Evolutionary conservation across 2,888 invertebrate species (phyloP), one percentile per base, ranked within the genome.

Genomic region (Conops quadrifasciatus): DNA sequence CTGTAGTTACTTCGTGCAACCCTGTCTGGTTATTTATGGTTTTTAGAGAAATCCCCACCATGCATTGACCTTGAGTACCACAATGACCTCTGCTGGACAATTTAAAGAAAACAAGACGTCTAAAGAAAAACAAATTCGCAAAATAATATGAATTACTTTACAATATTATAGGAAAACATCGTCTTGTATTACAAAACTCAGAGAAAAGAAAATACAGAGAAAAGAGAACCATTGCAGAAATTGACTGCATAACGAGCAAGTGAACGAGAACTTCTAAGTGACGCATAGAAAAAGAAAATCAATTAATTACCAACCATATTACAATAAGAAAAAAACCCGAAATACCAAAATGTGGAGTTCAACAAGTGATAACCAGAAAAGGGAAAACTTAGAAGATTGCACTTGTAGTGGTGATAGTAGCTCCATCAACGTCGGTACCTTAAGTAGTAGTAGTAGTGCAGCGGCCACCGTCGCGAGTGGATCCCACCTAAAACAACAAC

Each of bases 301-400:
- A 15, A 58, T 53, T 1, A 53, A 53, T 26, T 24, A 26, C 2
- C 26, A 53, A 71, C 51, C 66, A 71, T 59, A 19, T 69, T 58
- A 47, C 71, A 66, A 71, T 75, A 69, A 67, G 21, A 30, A 58
- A 59, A 72, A 60, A 51, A 73, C 47, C 60, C 67, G 56, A 70
- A 74, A 74, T 26, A 70, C 62, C 80, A 83, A 83, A 81, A 83
- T 83, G 82, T 83, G 80, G 83, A 80, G 79, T 75, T 77, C 80
- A 81, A 78, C 80, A 79, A 79, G 78, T 81, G 79, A 81, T 79
- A 81, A 80, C 75, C 79, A 76, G 72, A 74, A 78, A 75, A 78
- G 77, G 77, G 79, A 80, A 75, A 80, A 75, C 51, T 73, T 77
- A 74, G 80, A 78, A 71, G 81, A 80, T 76, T 81, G 81, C 75